Base-by-base conservation (phyloP, 2,113 vertebrate genomes). In the Rattus rattus region DNA sequence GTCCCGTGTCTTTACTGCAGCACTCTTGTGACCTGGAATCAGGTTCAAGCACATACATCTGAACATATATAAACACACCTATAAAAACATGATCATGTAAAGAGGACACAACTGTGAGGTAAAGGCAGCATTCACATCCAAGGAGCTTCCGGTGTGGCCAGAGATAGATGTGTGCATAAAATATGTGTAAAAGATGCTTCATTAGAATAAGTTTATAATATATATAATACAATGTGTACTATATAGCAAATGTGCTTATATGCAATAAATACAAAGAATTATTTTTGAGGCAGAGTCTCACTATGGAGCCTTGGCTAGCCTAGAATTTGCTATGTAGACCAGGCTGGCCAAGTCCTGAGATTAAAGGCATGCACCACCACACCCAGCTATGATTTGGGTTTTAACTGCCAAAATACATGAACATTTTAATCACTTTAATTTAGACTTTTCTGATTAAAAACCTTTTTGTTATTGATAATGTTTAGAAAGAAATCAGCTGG, bases 341-440 rank as follows among this genome's bases (percentile, higher is more conserved):
- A 83, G 76, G 56, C 56, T 39, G 3, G 6, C 6, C n/a, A 63
- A 43, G 39, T 47, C 5, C 36, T 65, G 24, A 43, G n/a, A 63
- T 63, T 84, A 84, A 43, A 84, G 59, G 13, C 16, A 43, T 85
- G 13, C 16, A 61, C 16, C 17, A 80, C 19, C 9, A 59, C 5
- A 1, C 16, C 49, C 30, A 54, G 49, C 49, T 36, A 83, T 20
- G n/a, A 28, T 83, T 94, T 92, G 39, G 56, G 76, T 88, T 93
- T 69, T 56, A 86, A 28, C 59, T n/a, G 2, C 56, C 76, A 69
- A 92, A 85, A 89, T 96, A 69, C 16, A n/a, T 75, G 14, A 87
- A 73, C 6, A 7, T 90, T 94, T 90, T 92, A 73, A 54, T 90
- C 39, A 70, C 33, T 85, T 90, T 79, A 80, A 52, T 67, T 93